Evolutionary conservation across 2,888 invertebrate genomes (phyloP).

Genomic region (Lasioglossum pauxillum): DNA sequence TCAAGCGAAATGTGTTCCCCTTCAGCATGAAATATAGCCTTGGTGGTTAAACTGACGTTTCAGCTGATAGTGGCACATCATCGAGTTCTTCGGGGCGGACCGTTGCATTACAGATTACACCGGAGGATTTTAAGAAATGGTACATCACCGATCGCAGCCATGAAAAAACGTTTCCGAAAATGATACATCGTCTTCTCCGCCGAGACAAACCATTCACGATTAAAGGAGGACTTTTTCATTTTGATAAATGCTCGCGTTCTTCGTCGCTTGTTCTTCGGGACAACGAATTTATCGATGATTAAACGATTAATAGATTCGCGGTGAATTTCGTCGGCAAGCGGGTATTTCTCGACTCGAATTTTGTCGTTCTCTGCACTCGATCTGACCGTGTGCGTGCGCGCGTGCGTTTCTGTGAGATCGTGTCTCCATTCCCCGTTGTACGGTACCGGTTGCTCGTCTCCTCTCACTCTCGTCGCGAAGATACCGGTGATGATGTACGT

Average conservation of each 20-base stretch:
- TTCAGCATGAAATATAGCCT: not conserved
- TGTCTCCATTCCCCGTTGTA: constrained; percentile 50
- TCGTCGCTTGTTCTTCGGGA: too few relatives aligned
- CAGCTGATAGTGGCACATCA: not conserved
- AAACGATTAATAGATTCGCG: not conserved
- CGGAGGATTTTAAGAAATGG: not conserved
- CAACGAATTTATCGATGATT: not conserved
- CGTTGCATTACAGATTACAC: not conserved
- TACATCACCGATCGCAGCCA: not conserved
- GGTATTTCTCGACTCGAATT: not conserved
- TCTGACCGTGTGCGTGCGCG: constrained; percentile 8
- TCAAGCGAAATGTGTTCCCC: not conserved
- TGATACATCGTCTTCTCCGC: not conserved
- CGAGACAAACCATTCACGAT: not conserved
- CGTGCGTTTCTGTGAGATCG: constrained; percentile 27
- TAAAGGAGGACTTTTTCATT: not conserved
- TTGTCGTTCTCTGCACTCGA: not conserved
- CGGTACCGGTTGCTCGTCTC: constrained; percentile 66
- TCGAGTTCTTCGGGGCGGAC: not conserved
- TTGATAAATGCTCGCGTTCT: not conserved
- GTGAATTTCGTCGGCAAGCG: not conserved
- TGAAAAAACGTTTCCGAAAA: not conserved
- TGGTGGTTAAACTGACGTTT: not conserved
- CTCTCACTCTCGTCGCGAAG: constrained; percentile 64
- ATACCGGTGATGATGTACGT: constrained; percentile 30